Evolutionary conservation across 2,888 invertebrate genomes (phyloP).

Genomic region (Tethea ocularis): DNA sequence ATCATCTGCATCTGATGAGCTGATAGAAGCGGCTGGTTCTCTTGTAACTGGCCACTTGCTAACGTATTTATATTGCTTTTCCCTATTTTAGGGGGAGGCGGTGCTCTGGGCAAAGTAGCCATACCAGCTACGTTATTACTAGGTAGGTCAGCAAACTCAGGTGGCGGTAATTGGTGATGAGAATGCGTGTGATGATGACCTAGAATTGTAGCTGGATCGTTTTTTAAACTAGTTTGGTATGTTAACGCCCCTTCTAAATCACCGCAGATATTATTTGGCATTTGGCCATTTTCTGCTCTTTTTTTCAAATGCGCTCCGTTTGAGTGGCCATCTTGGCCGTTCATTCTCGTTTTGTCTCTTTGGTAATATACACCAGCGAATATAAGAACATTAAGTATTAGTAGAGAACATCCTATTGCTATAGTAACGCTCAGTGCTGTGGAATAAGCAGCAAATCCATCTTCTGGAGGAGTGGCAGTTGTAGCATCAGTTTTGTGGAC

Average conservation of each 20-base stretch:
- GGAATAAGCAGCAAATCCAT: conserved; percentile 95
- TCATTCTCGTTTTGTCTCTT: conserved; percentile 91
- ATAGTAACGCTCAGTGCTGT: conserved; percentile 96
- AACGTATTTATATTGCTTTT: conserved; percentile 84
- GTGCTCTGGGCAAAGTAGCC: conserved; percentile 88
- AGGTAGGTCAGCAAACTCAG: conserved; percentile 92
- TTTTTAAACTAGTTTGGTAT: conserved; percentile 83
- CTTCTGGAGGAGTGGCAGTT: conserved; percentile 87
- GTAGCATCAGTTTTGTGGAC: conserved; percentile 70
- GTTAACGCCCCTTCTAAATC: conserved; percentile 86
- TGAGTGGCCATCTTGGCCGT: conserved; percentile 81
- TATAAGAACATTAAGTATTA: conserved; percentile 95
- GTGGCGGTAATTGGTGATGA: conserved; percentile 91
- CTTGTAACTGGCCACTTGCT: conserved; percentile 85
- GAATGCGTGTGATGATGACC: conserved; percentile 90
- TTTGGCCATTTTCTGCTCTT: conserved; percentile 92
- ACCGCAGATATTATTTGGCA: conserved; percentile 95
- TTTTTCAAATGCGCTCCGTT: conserved; percentile 85
- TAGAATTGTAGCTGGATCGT: conserved; percentile 88
- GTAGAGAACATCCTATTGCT: conserved; percentile 95
- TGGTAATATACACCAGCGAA: conserved; percentile 98
- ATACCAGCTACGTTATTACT: conserved; percentile 84
- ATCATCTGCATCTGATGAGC: conserved; percentile 91
- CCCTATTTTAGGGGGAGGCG: conserved; percentile 89
- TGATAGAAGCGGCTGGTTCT: conserved; percentile 88